These are phyloP conservation scores for Synergus gifuensis DNA, from an alignment of 2,888 invertebrate species.

Conservation along the genomic window DNA sequence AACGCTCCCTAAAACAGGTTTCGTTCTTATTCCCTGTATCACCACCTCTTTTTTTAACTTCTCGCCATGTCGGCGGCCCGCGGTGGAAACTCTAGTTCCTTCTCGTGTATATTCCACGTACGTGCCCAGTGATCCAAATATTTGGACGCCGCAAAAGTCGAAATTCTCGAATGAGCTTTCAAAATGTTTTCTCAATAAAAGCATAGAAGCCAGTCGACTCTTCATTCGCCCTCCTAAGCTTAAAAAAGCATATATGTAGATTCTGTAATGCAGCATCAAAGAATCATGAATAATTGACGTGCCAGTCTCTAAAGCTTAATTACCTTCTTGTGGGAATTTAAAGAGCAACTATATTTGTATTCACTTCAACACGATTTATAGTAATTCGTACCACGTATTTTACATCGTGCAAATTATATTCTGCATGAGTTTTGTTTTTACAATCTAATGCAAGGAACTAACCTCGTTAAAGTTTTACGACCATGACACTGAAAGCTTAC, in stretches of 20 bases:
- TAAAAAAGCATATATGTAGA: no score
- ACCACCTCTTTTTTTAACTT: constrained; percentile 35
- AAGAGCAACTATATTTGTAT: constrained; percentile 21
- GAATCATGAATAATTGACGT: constrained; percentile 9
- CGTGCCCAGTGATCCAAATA: constrained; percentile 37
- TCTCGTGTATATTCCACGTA: constrained; percentile 34
- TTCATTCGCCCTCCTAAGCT: background rate
- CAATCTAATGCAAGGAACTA: constrained; percentile 5
- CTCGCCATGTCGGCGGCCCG: constrained; percentile 35
- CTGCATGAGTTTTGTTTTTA: constrained; percentile 13
- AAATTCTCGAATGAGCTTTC: constrained; percentile 32
- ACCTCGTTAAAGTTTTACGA: constrained; percentile 29
- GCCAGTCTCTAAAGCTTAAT: constrained; percentile 5
- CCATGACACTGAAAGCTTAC: constrained; percentile 27
- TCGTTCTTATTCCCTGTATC: constrained; percentile 30
- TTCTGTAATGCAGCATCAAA: background rate
- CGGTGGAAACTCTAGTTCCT: constrained; percentile 31
- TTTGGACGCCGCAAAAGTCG: constrained; percentile 25
- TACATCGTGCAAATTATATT: constrained; percentile 17
- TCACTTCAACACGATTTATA: constrained; percentile 32
- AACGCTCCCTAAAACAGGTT: constrained; percentile 35
- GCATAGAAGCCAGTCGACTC: background rate
- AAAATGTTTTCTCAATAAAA: constrained; percentile 19
- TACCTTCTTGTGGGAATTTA: constrained; percentile 30
- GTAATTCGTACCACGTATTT: constrained; percentile 28